Conservation (phyloP, 2,797 vertebrate species). For the Tarsius wallacei region DNA sequence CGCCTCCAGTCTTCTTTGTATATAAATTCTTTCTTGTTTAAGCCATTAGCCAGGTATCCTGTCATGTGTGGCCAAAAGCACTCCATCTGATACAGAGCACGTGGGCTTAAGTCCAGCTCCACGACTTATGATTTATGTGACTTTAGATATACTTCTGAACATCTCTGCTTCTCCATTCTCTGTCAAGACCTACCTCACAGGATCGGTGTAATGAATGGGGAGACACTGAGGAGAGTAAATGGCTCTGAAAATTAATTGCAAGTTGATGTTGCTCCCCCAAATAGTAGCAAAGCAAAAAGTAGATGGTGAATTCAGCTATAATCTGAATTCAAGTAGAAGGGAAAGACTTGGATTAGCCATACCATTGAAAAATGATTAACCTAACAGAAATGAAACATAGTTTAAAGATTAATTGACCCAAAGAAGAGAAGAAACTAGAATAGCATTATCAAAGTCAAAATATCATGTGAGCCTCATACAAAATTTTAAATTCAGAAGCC, state of each 20-base stretch:
- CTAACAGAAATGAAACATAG: neutral
- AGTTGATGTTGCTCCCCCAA: neutral
- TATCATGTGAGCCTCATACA: neutral
- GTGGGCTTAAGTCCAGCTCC: neutral
- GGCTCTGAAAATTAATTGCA: neutral
- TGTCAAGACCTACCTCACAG: neutral
- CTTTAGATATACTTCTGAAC: constrained; percentile 24
- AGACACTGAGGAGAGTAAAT: neutral
- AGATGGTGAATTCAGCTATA: neutral
- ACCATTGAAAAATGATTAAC: neutral
- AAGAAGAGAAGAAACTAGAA: neutral
- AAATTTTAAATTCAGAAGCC: neutral
- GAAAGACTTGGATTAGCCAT: neutral
- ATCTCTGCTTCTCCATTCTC: neutral
- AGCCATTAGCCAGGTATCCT: neutral
- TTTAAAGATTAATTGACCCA: neutral
- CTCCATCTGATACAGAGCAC: neutral
- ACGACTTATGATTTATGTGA: neutral
- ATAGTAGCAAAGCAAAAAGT: neutral
- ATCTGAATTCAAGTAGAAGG: neutral
- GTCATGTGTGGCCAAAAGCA: neutral
- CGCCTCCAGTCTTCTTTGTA: neutral
- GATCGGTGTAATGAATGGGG: neutral
- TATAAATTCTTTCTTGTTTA: neutral
- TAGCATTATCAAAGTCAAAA: neutral